Evolutionary conservation across 2,113 vertebrate genomes (phyloP).

Genomic region (Callionymus lyra): DNA sequence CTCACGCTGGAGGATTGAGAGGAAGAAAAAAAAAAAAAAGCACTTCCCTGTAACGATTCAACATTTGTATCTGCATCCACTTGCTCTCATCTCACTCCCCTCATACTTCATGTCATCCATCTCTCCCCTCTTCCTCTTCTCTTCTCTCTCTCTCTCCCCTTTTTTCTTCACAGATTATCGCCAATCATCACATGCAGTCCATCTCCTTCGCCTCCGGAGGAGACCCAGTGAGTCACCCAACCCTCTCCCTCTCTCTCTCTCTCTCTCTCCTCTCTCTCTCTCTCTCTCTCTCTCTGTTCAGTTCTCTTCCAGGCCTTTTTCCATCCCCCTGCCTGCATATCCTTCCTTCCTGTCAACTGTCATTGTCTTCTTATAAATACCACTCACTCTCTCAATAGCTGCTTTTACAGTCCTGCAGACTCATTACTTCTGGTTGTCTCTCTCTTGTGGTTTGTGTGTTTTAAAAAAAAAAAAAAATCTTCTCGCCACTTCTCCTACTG

Average conservation of each 20-base stretch:
- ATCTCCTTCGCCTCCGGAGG: constrained; percentile 94
- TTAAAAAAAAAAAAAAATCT: too few species aligned
- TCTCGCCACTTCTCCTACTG: constrained; percentile 19
- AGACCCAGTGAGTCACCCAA: constrained; percentile 83
- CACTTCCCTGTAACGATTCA: constrained; percentile 38
- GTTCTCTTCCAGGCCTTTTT: too few species aligned
- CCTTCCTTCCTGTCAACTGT: constrained; percentile 49
- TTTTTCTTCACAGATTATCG: constrained; percentile 78
- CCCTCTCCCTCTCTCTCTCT: constrained; percentile 11
- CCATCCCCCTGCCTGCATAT: constrained; percentile 31
- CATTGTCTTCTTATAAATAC: constrained; percentile 38
- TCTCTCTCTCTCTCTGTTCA: constrained; percentile 31
- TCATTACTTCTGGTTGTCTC: constrained; percentile 19
- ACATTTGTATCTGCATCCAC: constrained; percentile 37
- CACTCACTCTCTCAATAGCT: constrained; percentile 27
- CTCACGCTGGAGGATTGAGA: constrained; percentile 25
- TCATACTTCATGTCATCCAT: constrained; percentile 46
- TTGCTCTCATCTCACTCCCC: constrained; percentile 43
- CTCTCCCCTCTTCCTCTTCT: constrained; percentile 5
- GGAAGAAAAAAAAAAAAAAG: too few species aligned
- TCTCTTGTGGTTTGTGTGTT: constrained; percentile 23
- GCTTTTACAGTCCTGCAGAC: constrained; percentile 14
- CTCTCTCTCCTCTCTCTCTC: constrained; percentile 16
- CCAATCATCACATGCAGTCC: constrained; percentile 96
- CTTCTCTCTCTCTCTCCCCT: constrained; percentile 3